These are phyloP conservation scores for Ophioninae sp. DNA, from an alignment of 2,888 invertebrate species.

Conservation along the genomic window DNA sequence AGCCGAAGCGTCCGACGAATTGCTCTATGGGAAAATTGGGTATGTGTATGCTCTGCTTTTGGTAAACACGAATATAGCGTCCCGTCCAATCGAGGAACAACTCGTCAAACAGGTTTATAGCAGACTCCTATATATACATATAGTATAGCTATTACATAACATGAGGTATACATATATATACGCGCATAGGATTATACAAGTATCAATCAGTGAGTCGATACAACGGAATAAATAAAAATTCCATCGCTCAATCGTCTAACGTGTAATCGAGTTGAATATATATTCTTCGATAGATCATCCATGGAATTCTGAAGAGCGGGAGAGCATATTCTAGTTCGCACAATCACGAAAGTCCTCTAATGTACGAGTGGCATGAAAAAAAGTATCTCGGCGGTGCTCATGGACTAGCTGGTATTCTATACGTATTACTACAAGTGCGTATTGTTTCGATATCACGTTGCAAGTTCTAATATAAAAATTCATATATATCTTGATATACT, in stretches of 20 bases:
- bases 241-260: no score
- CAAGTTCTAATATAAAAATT: background rate
- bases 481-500: no score
- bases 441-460: slow-evolving; percentile 12
- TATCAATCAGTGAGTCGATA: no score
- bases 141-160: background rate
- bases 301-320: slow-evolving; percentile 85
- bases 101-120: slow-evolving; percentile 81
- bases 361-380: slow-evolving; percentile 94
- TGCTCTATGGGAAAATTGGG: slow-evolving; percentile 92
- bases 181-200: no score
- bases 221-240: no score
- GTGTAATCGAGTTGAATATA: slow-evolving; percentile 1
- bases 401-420: slow-evolving; percentile 93
- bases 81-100: slow-evolving; percentile 83
- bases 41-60: slow-evolving; percentile 91
- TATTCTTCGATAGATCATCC: slow-evolving; percentile 83
- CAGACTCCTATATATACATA: background rate
- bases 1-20: slow-evolving; percentile 88
- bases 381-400: slow-evolving; percentile 95
- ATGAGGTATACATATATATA: no score
- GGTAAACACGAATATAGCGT: slow-evolving; percentile 86
- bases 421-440: slow-evolving; percentile 88
- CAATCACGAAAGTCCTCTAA: slow-evolving; percentile 85
- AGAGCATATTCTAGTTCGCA: slow-evolving; percentile 83